Conservation (phyloP, 1,140 invertebrate genomes). For the Bombus vancouverensis region DNA sequence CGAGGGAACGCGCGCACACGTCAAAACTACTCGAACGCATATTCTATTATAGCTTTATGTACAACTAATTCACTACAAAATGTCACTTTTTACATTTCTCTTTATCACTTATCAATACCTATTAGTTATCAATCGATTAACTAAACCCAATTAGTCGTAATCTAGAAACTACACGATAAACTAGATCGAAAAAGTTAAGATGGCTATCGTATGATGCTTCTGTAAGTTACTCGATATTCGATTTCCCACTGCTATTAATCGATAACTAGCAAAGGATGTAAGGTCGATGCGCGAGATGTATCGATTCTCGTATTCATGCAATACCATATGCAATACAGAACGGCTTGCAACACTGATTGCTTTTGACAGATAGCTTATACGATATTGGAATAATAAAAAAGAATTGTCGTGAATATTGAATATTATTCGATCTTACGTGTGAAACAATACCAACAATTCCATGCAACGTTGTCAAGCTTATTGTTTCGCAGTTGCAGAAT, state of each 20-base stretch:
- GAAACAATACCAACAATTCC: neutral
- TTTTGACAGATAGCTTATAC: neutral
- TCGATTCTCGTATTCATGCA: neutral
- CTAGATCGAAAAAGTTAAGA: neutral
- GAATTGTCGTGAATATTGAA: neutral
- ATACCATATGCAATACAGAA: neutral
- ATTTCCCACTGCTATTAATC: neutral
- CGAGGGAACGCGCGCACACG: conserved; percentile 30
- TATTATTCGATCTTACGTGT: neutral
- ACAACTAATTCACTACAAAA: neutral
- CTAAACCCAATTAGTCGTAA: neutral
- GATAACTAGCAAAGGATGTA: neutral
- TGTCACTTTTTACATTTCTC: neutral
- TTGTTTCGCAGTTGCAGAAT: neutral
- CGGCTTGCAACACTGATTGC: neutral
- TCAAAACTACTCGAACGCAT: conserved; percentile 11
- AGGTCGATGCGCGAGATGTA: neutral
- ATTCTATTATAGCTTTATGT: neutral
- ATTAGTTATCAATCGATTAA: neutral
- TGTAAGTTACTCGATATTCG: neutral
- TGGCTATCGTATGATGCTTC: neutral
- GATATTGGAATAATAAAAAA: neutral
- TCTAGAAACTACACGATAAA: neutral
- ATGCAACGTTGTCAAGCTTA: too few species aligned
- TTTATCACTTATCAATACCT: neutral